phyloP scores from a whole-genome alignment of 1,140 invertebrate species.

The Drosophila pectinifera region DNA sequence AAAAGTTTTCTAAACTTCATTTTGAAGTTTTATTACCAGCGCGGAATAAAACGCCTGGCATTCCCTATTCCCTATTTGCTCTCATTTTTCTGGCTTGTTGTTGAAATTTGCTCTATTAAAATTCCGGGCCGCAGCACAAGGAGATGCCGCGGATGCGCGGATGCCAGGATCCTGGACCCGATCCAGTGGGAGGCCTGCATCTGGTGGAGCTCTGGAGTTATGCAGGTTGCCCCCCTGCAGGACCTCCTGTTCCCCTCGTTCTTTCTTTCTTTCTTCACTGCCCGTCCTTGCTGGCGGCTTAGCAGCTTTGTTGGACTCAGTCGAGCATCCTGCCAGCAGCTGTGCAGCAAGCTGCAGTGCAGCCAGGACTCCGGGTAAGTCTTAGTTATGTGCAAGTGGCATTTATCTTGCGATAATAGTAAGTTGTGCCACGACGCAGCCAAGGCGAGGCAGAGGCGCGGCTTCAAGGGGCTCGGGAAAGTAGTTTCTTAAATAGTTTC shows the following conservation, averaged over 20 bases:
- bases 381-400: constrained; percentile 75
- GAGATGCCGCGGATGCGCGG: constrained; percentile 62
- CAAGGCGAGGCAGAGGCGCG: constrained; percentile 5
- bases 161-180: not conserved
- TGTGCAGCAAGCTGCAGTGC: constrained; percentile 27
- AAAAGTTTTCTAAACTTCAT: constrained; percentile 83
- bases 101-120: constrained; percentile 82
- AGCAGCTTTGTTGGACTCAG: constrained; percentile 65
- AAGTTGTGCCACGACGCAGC: constrained; percentile 55
- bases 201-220: constrained; percentile 39
- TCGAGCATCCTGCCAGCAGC: constrained; percentile 34
- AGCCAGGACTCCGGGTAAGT: constrained; percentile 54
- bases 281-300: constrained; percentile 69
- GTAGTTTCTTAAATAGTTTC: too few species aligned
- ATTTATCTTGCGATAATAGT: constrained; percentile 82
- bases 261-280: not conserved
- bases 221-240: constrained; percentile 56
- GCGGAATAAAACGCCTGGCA: constrained; percentile 35
- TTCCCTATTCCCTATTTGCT: constrained; percentile 42
- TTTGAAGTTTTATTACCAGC: constrained; percentile 79
- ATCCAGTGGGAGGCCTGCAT: constrained; percentile 30
- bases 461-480: not conserved
- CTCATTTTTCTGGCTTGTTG: constrained; percentile 40
- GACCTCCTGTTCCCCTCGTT: constrained; percentile 9
- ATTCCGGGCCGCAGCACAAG: constrained; percentile 62